Conservation (phyloP, 2,888 invertebrate genomes). For the Pachycephus smyrnensis region DNA sequence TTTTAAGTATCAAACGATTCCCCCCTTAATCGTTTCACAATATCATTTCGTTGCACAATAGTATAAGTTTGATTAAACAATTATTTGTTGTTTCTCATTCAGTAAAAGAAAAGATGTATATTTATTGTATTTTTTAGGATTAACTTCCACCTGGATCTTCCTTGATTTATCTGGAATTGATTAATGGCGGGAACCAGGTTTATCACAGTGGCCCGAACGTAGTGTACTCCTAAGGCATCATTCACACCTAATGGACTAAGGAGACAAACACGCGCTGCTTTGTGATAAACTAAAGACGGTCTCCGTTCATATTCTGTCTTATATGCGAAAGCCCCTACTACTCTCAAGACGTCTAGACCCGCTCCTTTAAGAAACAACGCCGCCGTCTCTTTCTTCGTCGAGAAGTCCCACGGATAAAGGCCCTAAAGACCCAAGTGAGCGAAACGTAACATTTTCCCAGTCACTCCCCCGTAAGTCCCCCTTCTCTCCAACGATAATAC, state of each 20-base stretch:
- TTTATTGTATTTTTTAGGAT: neutral
- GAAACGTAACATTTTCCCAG: neutral
- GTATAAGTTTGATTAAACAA: neutral
- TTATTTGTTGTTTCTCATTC: neutral
- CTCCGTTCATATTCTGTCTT: slow-evolving; percentile 64
- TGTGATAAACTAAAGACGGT: slow-evolving; percentile 63
- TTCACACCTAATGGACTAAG: slow-evolving; percentile 12
- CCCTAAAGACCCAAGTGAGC: neutral
- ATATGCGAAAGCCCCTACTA: slow-evolving; percentile 64
- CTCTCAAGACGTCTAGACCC: slow-evolving; percentile 1
- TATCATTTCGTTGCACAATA: neutral
- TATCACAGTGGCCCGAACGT: neutral
- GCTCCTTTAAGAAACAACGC: slow-evolving; percentile 1
- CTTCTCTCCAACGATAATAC: neutral
- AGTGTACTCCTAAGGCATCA: neutral
- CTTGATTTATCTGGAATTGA: neutral
- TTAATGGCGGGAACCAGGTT: neutral
- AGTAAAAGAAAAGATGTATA: neutral
- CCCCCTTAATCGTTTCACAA: neutral
- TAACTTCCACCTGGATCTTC: neutral
- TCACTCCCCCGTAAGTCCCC: neutral
- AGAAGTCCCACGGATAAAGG: neutral
- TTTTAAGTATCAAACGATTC: neutral
- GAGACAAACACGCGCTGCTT: slow-evolving; percentile 42
- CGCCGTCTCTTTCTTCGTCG: slow-evolving; percentile 19